Base-by-base conservation (phyloP, 2,888 invertebrate species). In the Meganola albula region DNA sequence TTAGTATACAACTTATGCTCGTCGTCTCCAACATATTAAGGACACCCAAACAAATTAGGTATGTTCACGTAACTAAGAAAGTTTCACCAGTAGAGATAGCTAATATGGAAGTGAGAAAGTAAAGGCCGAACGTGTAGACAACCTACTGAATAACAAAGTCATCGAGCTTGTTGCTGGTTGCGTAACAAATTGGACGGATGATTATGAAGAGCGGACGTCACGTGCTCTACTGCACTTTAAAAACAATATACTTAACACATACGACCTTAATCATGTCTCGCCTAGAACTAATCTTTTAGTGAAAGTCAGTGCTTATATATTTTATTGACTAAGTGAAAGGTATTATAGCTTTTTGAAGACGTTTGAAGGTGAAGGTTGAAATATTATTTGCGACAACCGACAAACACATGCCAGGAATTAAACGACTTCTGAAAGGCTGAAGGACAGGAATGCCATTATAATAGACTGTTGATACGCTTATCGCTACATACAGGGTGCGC, bases 91-190 rank as follows among this genome's bases (percentile, higher is more conserved):
- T 61, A 50, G 48, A 55, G 57, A 68, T 66, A 67, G 62, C 61
- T 54, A 59, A 57, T 63, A 74, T 67, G 67, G 72, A 66, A 60
- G 62, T 71, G 75, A 75, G 80, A 83, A 83, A 83, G 80, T 80
- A 73, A 77, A 75, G 62, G 60, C 61, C 49, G 53, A 59, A 55
- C 47, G 56, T 53, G n/a, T n/a, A n/a, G n/a, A n/a, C 60, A 63
- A 63, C 62, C n/a, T 49, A 59, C 53, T 63, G 78, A 78, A 82
- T 82, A 80, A 66, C 62, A 72, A 77, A 64, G 61, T 60, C 47
- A 50, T 41, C 48, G 49, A 48, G 57, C 60, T 58, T 48, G 69
- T 65, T 63, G 64, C 61, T 55, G 48, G 63, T 82, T 82, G 73
- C 75, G 74, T 71, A 84, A 84, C 71, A 58, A 61, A 62, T 62